A percentile compares a stretch with the other conserved stretches of the same genome.
Conservation (phyloP, 2,888 invertebrate genomes). For the Pseudococcus viburni region DNA sequence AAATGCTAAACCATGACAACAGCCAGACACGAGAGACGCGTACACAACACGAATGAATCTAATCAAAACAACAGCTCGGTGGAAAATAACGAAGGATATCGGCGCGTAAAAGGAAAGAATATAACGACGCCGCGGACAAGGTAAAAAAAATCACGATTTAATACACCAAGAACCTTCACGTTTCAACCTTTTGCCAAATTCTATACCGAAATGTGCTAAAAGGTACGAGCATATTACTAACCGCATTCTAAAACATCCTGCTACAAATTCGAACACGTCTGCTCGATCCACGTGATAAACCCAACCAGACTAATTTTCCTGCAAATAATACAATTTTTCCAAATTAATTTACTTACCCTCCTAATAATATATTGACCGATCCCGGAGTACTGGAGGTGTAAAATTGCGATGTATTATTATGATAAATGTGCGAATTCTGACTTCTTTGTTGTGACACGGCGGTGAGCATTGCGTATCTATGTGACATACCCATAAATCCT, state of each 20-base stretch:
- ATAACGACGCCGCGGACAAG: not conserved
- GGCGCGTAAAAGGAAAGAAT: constrained; percentile 4
- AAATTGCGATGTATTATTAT: constrained; percentile 64
- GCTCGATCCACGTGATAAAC: not conserved
- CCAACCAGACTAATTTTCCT: not conserved
- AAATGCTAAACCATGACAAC: constrained; percentile 40
- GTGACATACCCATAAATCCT: constrained; percentile 62
- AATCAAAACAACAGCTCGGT: constrained; percentile 28
- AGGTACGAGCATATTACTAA: not conserved
- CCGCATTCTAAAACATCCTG: not conserved
- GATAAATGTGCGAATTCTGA: constrained; percentile 57
- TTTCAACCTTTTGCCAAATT: constrained; percentile 12
- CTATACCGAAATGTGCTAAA: not conserved
- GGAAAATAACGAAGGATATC: constrained; percentile 20
- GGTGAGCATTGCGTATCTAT: constrained; percentile 61
- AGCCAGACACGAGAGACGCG: constrained; percentile 42
- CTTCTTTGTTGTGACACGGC: constrained; percentile 47
- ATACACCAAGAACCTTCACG: not conserved
- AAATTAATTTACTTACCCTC: constrained; percentile 66
- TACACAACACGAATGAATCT: constrained; percentile 23
- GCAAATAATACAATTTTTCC: not conserved
- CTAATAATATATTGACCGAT: constrained; percentile 67
- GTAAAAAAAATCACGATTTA: constrained; percentile 21
- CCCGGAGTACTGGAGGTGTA: constrained; percentile 66
- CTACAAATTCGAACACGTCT: constrained; percentile 7